phyloP scores from a whole-genome alignment of 2,888 invertebrate genomes.

The Diarsia mendica region DNA sequence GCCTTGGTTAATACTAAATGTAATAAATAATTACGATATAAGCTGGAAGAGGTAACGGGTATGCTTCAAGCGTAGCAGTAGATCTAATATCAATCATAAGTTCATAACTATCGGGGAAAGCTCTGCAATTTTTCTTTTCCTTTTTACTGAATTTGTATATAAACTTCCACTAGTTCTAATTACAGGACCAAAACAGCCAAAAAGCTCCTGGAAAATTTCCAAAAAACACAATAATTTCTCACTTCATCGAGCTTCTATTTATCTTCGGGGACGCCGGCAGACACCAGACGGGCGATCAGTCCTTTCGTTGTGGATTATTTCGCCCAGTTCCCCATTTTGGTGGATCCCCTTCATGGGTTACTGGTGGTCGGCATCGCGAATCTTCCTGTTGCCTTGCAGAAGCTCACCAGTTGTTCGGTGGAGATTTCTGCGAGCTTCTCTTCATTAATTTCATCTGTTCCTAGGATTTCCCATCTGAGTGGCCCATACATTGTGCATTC shows the following conservation, averaged over 20 bases:
- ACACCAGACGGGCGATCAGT: too few species aligned
- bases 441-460: too few species aligned
- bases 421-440: too few species aligned
- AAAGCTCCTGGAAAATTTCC: neutral
- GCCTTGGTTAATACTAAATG: neutral
- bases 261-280: too few species aligned
- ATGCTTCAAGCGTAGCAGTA: neutral
- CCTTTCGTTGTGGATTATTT: too few species aligned
- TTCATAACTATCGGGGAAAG: neutral
- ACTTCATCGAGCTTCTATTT: constrained; percentile 9
- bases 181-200: neutral
- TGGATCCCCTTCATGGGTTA: too few species aligned
- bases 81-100: neutral
- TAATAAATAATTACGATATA: neutral
- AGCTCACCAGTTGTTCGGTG: too few species aligned
- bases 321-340: too few species aligned
- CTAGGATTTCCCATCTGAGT: too few species aligned
- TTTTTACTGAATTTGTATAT: neutral
- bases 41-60: neutral
- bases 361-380: too few species aligned
- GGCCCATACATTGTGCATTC: too few species aligned
- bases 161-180: neutral
- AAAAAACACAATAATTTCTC: neutral
- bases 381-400: too few species aligned
- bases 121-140: neutral